Conservation (phyloP, 2,888 invertebrate genomes). For the Volucella zonaria region DNA sequence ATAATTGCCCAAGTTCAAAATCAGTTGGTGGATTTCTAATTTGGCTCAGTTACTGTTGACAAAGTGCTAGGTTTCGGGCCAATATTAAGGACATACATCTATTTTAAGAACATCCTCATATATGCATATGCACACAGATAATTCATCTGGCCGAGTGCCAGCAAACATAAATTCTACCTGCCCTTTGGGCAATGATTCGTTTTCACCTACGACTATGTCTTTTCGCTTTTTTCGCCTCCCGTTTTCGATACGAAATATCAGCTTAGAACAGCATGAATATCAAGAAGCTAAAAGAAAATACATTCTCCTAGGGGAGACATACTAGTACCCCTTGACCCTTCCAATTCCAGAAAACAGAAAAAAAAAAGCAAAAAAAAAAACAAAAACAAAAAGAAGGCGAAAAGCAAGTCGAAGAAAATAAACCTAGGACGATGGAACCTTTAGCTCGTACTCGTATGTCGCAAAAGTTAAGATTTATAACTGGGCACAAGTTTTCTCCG, state of each 20-base stretch:
- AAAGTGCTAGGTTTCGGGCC: conserved; percentile 32
- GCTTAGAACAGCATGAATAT: conserved; percentile 72
- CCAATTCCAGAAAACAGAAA: no score
- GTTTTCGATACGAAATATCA: conserved; percentile 43
- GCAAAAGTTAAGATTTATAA: conserved; percentile 74
- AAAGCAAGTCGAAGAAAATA: conserved; percentile 61
- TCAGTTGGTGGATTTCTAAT: conserved; percentile 64
- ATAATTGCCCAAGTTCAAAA: conserved; percentile 61
- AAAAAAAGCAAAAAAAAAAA: not conserved
- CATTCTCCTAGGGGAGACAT: conserved; percentile 66
- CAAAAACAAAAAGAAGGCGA: not conserved
- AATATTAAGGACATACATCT: conserved; percentile 23
- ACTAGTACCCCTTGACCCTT: no score
- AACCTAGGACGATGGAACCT: conserved; percentile 69
- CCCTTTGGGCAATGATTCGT: conserved; percentile 62
- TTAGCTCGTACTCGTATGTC: conserved; percentile 59
- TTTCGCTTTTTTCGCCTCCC: conserved; percentile 5
- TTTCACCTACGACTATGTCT: conserved; percentile 59
- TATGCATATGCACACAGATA: conserved; percentile 44
- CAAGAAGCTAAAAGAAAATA: conserved; percentile 73
- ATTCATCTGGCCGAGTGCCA: conserved; percentile 72
- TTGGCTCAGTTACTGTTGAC: conserved; percentile 66
- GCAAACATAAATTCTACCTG: conserved; percentile 68
- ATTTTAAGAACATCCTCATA: not conserved
- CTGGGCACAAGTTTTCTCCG: conserved; percentile 73